Evolutionary conservation across 1,140 invertebrate species (phyloP).

Genomic region (Sipha flava): DNA sequence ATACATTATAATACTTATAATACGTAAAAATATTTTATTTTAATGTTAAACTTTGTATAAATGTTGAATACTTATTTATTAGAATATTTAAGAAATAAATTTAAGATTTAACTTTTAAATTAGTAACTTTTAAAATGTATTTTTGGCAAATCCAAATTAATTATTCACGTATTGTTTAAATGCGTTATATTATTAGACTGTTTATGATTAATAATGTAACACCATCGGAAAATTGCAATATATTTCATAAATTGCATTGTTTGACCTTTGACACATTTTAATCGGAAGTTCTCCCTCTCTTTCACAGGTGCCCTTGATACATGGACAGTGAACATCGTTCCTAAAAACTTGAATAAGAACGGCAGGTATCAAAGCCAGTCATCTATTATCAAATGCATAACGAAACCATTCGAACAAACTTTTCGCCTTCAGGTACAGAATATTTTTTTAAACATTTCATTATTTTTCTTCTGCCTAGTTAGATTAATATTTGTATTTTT

Average conservation of each 20-base stretch:
- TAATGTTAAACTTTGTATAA: too few species aligned
- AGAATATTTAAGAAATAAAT: too few species aligned
- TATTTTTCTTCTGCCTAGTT: background rate
- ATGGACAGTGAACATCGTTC: conserved; percentile 52
- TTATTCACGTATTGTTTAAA: too few species aligned
- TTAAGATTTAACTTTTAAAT: too few species aligned
- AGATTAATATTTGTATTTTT: background rate
- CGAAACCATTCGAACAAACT: conserved; percentile 64
- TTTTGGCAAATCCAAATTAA: too few species aligned
- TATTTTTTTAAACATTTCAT: background rate
- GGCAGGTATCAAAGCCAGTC: conserved; percentile 34
- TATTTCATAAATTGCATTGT: background rate
- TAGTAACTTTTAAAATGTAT: too few species aligned
- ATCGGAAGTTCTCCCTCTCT: conserved; percentile 24
- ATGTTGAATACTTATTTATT: too few species aligned
- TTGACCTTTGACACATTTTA: conserved; percentile 2
- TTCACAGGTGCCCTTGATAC: conserved; percentile 47
- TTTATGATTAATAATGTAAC: too few species aligned
- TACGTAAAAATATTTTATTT: too few species aligned
- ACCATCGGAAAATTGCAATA: background rate
- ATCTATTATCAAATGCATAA: conserved; percentile 43
- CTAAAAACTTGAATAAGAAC: conserved; percentile 44
- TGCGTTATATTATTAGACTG: background rate
- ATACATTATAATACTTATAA: too few species aligned
- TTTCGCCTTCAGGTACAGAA: conserved; percentile 55